Percentiles rank a stretch among this genome's conserved stretches.
Conservation (phyloP, 1,140 invertebrate species). For the Aphelenchoides avenae region DNA sequence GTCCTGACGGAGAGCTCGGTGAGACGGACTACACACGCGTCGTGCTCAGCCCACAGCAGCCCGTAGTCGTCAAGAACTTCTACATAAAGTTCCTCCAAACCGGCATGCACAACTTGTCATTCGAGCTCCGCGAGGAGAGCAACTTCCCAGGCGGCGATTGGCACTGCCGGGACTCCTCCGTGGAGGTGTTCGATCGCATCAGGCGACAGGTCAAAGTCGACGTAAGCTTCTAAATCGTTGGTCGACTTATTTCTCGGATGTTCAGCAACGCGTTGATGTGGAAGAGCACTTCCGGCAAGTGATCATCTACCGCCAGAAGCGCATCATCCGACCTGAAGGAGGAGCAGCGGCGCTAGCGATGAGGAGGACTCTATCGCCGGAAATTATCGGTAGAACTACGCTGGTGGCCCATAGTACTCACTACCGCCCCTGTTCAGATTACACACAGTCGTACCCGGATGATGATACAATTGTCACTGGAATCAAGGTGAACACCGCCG, state of each 20-base stretch:
- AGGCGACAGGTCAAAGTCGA: constrained; percentile 19
- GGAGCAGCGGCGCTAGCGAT: background rate
- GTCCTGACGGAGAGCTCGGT: constrained; percentile 29
- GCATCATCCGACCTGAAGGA: background rate
- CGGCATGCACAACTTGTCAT: constrained; percentile 33
- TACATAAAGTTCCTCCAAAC: constrained; percentile 33
- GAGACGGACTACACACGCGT: constrained; percentile 34
- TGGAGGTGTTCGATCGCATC: constrained; percentile 24
- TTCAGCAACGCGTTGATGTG: constrained; percentile 31
- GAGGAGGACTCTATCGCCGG: constrained; percentile 1
- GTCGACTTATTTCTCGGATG: background rate
- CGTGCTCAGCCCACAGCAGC: constrained; percentile 11
- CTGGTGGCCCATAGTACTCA: too few relatives aligned
- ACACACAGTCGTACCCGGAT: constrained; percentile 6
- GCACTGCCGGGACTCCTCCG: constrained; percentile 26
- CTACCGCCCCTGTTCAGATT: constrained; percentile 10
- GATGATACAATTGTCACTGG: constrained; percentile 17
- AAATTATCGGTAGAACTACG: constrained; percentile 16
- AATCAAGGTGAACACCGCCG: constrained; percentile 26
- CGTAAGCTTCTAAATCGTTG: background rate
- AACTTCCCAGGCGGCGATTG: constrained; percentile 23
- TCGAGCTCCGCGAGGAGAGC: constrained; percentile 33
- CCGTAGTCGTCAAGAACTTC: constrained; percentile 22
- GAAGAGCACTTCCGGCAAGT: constrained; percentile 43
- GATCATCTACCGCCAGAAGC: constrained; percentile 23